phyloP scores from a whole-genome alignment of 1,140 invertebrate genomes.

The Hypothenemus hampei region DNA sequence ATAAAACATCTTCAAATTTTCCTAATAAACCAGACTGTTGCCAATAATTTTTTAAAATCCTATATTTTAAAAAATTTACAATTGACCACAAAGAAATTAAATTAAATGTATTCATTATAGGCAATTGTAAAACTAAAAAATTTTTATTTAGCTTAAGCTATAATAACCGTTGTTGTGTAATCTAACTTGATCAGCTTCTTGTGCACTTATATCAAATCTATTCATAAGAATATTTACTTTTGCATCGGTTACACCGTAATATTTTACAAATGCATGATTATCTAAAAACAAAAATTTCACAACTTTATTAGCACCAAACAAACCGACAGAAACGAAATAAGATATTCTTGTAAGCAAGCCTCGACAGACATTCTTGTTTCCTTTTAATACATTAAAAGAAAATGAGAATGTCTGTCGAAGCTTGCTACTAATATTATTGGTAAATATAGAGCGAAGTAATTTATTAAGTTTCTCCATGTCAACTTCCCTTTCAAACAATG shows the following conservation, averaged over 20 bases:
- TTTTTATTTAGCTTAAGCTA: background rate
- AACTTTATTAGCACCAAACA: background rate
- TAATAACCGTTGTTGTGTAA: background rate
- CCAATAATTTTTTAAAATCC: background rate
- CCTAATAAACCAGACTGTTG: background rate
- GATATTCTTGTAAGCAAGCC: background rate
- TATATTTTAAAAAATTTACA: background rate
- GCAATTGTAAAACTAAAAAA: too few species aligned
- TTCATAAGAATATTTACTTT: background rate
- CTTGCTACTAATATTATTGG: too few species aligned
- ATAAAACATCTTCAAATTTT: background rate
- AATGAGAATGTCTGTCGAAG: too few species aligned
- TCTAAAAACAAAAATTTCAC: background rate
- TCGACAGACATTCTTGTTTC: background rate
- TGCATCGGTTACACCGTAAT: background rate
- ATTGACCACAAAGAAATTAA: background rate
- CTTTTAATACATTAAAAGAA: too few species aligned
- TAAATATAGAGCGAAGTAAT: too few species aligned
- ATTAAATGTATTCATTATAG: too few species aligned
- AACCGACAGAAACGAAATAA: background rate
- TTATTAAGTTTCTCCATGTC: too few species aligned
- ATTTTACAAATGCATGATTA: background rate
- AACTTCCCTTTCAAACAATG: too few species aligned
- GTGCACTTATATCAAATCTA: background rate
- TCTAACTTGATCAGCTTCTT: background rate